phyloP scores from a whole-genome alignment of 1,140 invertebrate genomes.

The Idris sp. region DNA sequence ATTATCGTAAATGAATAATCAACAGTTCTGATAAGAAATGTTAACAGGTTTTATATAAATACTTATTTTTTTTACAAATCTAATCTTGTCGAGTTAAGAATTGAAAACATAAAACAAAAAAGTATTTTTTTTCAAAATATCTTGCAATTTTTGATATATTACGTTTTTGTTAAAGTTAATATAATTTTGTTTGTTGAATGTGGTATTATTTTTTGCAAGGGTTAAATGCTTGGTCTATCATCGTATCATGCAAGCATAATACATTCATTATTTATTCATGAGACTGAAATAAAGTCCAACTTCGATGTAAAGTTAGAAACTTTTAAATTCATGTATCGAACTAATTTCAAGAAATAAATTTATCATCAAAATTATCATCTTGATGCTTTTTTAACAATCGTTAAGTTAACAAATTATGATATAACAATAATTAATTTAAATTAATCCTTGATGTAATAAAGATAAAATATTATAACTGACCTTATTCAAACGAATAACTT shows the following conservation, averaged over 20 bases:
- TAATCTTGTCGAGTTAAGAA: no score
- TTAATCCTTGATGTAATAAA: no score
- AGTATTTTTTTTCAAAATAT: conserved; percentile 5
- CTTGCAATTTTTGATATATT: conserved; percentile 5
- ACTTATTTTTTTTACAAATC: no score
- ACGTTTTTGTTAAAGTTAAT: not conserved
- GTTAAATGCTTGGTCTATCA: conserved; percentile 7
- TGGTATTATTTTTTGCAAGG: conserved; percentile 7
- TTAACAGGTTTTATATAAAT: no score
- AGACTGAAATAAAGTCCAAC: conserved; percentile 24
- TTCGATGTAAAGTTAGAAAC: conserved; percentile 5
- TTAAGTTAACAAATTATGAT: no score
- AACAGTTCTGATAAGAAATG: no score
- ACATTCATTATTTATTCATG: conserved; percentile 17
- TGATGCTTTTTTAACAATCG: not conserved
- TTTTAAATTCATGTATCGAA: not conserved
- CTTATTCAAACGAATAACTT: no score
- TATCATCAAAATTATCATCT: conserved; percentile 4
- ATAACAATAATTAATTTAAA: no score
- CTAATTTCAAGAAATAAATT: not conserved
- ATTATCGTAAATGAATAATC: no score
- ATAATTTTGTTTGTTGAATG: not conserved
- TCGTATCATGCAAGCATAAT: conserved; percentile 8
- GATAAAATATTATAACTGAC: no score
- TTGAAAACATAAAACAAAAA: not conserved